Evolutionary conservation across 2,888 invertebrate genomes (phyloP), one percentile per base, ranked within the genome.

Genomic region (Coelogynopora nodosa): DNA sequence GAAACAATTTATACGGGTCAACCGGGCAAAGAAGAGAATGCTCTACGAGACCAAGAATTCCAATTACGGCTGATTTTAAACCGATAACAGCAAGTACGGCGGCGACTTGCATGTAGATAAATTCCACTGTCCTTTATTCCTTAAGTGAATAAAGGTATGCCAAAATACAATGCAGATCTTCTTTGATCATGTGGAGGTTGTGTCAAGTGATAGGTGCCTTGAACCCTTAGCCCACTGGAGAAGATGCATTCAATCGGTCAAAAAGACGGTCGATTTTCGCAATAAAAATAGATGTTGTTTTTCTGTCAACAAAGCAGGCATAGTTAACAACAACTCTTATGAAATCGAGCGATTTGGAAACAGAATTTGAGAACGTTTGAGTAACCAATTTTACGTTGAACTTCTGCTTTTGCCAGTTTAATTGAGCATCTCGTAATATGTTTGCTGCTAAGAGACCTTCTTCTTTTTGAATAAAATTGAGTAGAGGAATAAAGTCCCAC

Each of bases 241-340:
- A n/a, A 26, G 74, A 74, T n/a, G 74, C 74, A 74, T 74, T 74
- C 23, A 74, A 26, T 23, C 74, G 74, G 27, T 74, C 74, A 74
- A 74, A 74, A 13, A 74, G 27, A 23, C 74, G 18, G 23, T 74
- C 74, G 23, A 23, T 26, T 74, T 5, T 74, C 5, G 5, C 2
- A 2, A 74, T 5, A 26, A 74, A 74, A 5, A 2, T 74, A 5
- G 23, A 5, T 2, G 27, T 74, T 74, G 74, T 2, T 5, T 13
- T 2, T n/a, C 2, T 23, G 27, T 74, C 74, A n/a, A 26, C 5
- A 23, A 74, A 74, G 23, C 74, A 26, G 2, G 74, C 18, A 74
- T 74, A 10, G 5, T 23, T 26, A 23, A 74, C 74, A 2, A 74
- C 74, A 49, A 49, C 74, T 23, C 74, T 10, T 26, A 74, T 74